Evolutionary conservation across 2,113 vertebrate genomes (phyloP).

Genomic region (Tamias sibiricus): DNA sequence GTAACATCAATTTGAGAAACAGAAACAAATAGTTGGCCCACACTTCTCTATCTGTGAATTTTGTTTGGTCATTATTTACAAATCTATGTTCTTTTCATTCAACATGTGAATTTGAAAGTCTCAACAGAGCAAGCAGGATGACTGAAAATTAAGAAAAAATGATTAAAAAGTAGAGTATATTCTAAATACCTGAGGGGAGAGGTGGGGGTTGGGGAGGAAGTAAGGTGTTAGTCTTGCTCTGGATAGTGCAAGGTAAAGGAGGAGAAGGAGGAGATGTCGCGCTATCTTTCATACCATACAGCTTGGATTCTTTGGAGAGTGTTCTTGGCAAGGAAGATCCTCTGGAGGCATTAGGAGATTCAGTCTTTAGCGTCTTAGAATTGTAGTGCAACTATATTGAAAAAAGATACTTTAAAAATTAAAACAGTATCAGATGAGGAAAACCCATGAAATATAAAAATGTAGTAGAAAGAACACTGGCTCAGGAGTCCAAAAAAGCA

Average conservation of each 20-base stretch:
- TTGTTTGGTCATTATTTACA: neutral
- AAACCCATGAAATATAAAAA: neutral
- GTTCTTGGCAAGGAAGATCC: conserved; percentile 98
- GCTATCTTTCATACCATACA: conserved; percentile 98
- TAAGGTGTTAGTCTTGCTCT: conserved; percentile 96
- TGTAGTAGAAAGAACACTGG: neutral
- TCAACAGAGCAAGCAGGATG: conserved; percentile 71
- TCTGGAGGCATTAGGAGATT: conserved; percentile 96
- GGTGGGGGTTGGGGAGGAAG: conserved; percentile 97
- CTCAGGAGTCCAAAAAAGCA: neutral
- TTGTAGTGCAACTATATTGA: conserved; percentile 97
- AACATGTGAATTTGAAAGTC: neutral
- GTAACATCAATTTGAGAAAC: neutral
- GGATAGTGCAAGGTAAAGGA: conserved; percentile 89
- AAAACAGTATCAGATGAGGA: conserved; percentile 1
- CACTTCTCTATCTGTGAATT: neutral
- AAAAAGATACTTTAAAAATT: conserved; percentile 61
- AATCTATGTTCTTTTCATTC: neutral
- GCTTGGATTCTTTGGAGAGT: conserved; percentile 99
- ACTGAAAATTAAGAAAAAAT: conserved; percentile 52
- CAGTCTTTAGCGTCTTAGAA: conserved; percentile 97
- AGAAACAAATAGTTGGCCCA: neutral
- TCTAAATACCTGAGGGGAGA: conserved; percentile 95
- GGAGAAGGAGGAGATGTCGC: conserved; percentile 87
- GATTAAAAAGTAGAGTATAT: conserved; percentile 62